Base-by-base conservation (phyloP, 1,140 invertebrate genomes). In the Parasteatoda tepidariorum region DNA sequence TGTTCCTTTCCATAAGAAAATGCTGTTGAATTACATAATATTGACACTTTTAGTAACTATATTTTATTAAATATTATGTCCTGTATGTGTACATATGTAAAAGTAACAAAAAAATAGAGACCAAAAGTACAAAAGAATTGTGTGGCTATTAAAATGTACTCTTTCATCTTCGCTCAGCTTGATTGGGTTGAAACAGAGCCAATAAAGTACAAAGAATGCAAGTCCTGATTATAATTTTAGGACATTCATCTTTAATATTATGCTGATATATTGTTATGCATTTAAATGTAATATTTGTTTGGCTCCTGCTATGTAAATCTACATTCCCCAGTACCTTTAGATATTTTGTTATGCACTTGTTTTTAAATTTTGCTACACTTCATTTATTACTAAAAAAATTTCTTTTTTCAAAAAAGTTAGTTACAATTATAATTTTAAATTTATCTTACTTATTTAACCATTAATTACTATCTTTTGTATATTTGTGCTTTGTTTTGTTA, bases 121-220 rank as follows among this genome's bases (percentile, higher is more conserved):
- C 30, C 30, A 59, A 61, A 61, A 74, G 71, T 74, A 74, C 71
- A 74, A 74, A 74, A n/a, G n/a, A 48, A 61, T 4, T 33, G 57
- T 38, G 38, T 57, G 57, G 22, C 22, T 7, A 59, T 9, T 59
- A n/a, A 22, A 59, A 22, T 59, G 57, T 22, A 61, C 31, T 34
- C n/a, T 55, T 55, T 30, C 41, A 68, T 15, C 33, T 68, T 71
- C 26, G 30, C 68, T 71, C 68, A 31, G 18, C 55, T 74, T 74
- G 55, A 48, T 71, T 71, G 55, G 33, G 55, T 74, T 74, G 55
- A 74, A 74, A 74, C 71, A 61, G 71, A 74, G 71, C 71, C 71
- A 55, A 61, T 57, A 74, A 74, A 74, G 71, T 74, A 74, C 71
- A 74, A 74, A 74, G 68, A 38, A 28, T 61, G 57, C 13, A 2